Evolutionary conservation across 2,797 vertebrate species (phyloP).

Genomic region (Lacerta agilis): DNA sequence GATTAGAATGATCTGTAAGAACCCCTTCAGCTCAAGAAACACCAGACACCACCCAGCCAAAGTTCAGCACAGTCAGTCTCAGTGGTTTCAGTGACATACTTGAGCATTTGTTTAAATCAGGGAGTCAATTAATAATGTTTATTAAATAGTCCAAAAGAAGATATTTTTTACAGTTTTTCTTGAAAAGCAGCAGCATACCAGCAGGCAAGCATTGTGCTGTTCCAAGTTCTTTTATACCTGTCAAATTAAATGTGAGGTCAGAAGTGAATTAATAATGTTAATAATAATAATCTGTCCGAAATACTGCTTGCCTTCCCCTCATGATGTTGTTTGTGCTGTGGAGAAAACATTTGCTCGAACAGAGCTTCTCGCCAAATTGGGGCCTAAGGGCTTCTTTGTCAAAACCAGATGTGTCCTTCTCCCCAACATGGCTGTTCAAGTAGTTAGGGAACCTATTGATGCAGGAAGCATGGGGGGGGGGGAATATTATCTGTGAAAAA

Average conservation of each 20-base stretch:
- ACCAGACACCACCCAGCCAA: background rate
- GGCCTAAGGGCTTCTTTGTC: conserved; percentile 69
- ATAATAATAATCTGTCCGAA: background rate
- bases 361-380: background rate
- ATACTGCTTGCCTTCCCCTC: background rate
- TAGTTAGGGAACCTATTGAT: conserved; percentile 78
- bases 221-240: background rate
- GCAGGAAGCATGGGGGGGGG: conserved; percentile 72
- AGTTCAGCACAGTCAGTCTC: background rate
- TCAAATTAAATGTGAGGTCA: background rate
- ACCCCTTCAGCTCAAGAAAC: background rate
- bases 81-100: too few species aligned
- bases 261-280: background rate
- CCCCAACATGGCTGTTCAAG: conserved; percentile 43
- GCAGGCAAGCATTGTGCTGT: background rate
- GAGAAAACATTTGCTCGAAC: background rate
- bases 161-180: background rate
- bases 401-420: conserved; percentile 82
- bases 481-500: conserved; percentile 81
- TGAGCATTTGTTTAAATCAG: too few species aligned
- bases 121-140: too few species aligned
- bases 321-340: background rate
- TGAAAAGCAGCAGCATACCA: background rate
- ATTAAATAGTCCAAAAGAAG: too few species aligned
- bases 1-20: background rate